These are phyloP conservation scores for Bradysia coprophila DNA, from an alignment of 1,140 invertebrate species.

Conservation along the genomic window DNA sequence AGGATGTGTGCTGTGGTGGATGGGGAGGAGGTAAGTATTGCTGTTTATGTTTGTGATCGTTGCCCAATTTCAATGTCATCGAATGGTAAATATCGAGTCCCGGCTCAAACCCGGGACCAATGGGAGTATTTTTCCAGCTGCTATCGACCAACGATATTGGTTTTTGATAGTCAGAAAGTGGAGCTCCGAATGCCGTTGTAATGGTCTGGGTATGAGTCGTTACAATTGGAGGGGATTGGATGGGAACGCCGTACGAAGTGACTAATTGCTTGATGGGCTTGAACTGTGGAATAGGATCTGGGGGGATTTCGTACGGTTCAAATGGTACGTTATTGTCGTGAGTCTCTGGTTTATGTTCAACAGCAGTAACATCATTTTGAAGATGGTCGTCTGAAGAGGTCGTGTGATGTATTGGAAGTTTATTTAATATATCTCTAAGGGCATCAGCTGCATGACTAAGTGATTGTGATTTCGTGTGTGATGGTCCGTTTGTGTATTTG, in stretches of 20 bases:
- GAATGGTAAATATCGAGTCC: background rate
- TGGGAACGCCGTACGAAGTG: background rate
- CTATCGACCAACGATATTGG: background rate
- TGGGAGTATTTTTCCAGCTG: background rate
- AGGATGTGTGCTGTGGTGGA: no score
- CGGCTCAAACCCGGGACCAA: background rate
- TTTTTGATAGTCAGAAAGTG: background rate
- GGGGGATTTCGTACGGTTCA: conserved; percentile 11
- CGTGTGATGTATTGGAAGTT: background rate
- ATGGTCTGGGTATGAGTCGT: conserved; percentile 22
- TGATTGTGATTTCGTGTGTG: background rate
- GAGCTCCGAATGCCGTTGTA: conserved; percentile 14
- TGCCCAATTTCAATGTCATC: background rate
- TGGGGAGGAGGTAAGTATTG: no score
- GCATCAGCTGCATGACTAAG: background rate
- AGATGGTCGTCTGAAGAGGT: background rate
- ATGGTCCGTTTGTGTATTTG: background rate
- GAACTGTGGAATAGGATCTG: conserved; percentile 6
- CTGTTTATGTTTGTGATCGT: background rate
- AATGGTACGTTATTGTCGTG: conserved; percentile 13
- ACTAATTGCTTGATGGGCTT: background rate
- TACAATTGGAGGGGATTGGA: conserved; percentile 10
- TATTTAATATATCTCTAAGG: background rate
- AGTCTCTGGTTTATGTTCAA: background rate
- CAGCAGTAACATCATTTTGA: background rate